Conservation (phyloP, 2,797 vertebrate species). For the Botia almorhae region DNA sequence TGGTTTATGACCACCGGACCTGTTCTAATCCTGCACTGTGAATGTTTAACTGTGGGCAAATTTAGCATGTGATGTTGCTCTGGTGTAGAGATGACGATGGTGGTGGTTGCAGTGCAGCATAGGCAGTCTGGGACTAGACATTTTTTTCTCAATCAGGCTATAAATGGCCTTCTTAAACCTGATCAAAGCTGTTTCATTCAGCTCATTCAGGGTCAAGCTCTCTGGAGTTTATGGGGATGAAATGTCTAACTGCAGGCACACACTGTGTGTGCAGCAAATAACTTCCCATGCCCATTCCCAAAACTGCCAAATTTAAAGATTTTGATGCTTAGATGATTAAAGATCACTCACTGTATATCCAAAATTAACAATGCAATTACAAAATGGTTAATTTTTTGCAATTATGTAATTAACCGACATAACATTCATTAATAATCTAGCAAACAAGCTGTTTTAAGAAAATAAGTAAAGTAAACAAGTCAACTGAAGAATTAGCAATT, state of each 20-base stretch:
- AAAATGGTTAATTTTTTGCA: no score
- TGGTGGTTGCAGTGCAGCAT: conserved; percentile 3
- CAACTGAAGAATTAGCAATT: no score
- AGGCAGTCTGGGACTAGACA: conserved; percentile 22
- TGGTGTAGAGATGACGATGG: not conserved
- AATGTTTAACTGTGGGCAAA: not conserved
- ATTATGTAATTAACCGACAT: not conserved
- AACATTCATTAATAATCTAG: not conserved
- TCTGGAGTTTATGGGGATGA: conserved; percentile 35
- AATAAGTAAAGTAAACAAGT: no score
- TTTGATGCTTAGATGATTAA: no score
- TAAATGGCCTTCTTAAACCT: conserved; percentile 23
- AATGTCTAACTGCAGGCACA: not conserved
- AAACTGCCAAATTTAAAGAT: no score
- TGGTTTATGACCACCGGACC: conserved; percentile 13
- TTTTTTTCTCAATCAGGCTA: conserved; percentile 31
- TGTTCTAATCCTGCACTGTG: not conserved
- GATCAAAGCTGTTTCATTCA: conserved; percentile 35
- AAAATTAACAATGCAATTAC: no score
- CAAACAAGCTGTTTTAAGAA: no score
- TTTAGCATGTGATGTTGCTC: not conserved
- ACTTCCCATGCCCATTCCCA: not conserved
- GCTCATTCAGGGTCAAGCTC: not conserved
- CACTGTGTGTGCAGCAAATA: not conserved
- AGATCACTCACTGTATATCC: no score